phyloP scores from a whole-genome alignment of 2,797 vertebrate genomes.

The Cossypha niveicapilla region DNA sequence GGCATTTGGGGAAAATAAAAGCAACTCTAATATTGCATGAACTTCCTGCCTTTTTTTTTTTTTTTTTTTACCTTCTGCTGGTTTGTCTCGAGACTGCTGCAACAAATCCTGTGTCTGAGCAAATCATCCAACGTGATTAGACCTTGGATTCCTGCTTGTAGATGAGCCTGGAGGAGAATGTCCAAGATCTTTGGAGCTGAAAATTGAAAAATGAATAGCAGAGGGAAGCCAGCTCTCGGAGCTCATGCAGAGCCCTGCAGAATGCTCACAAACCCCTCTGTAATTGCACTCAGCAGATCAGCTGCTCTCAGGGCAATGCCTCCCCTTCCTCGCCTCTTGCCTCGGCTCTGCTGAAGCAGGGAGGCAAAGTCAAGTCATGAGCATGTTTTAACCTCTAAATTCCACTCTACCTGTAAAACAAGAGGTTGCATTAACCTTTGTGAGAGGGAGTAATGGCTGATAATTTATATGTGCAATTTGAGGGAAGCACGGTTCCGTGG shows the following conservation, averaged over 20 bases:
- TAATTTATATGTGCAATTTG: conserved; percentile 64
- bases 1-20: conserved; percentile 24
- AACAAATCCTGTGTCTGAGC: conserved; percentile 48
- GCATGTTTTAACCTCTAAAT: conserved; percentile 49
- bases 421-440: conserved; percentile 52
- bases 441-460: conserved; percentile 23
- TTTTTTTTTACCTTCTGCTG: not conserved
- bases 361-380: conserved; percentile 39
- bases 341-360: conserved; percentile 19
- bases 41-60: not conserved
- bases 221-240: not conserved
- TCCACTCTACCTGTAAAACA: conserved; percentile 45
- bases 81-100: conserved; percentile 29
- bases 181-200: conserved; percentile 63
- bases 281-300: conserved; percentile 45
- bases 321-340: not conserved
- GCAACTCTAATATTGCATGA: not conserved
- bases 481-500: conserved; percentile 50
- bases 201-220: conserved; percentile 67
- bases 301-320: not conserved
- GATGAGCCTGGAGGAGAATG: conserved; percentile 61
- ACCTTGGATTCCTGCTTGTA: conserved; percentile 54
- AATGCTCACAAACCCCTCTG: conserved; percentile 8
- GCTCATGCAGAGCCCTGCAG: not conserved
- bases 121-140: conserved; percentile 40